Evolutionary conservation across 1,140 invertebrate genomes (phyloP).

Genomic region (Apis dorsata): DNA sequence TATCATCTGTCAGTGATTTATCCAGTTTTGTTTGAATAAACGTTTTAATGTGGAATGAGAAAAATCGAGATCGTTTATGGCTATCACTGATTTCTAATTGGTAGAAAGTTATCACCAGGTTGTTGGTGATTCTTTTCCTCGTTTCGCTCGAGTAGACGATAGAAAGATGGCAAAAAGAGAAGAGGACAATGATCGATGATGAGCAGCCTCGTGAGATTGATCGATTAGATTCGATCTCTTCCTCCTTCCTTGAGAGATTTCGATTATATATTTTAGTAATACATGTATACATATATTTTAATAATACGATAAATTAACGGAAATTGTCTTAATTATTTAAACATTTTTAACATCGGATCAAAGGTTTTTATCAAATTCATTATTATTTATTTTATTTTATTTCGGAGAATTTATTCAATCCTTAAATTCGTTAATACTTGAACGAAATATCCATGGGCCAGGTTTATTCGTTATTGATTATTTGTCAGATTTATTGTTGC

Average conservation of each 20-base stretch:
- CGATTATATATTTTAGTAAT: background rate
- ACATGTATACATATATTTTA: no score
- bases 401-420: background rate
- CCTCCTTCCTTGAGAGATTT: background rate
- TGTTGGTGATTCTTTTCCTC: background rate
- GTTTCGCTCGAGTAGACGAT: background rate
- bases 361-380: no score
- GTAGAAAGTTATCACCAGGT: constrained; percentile 10
- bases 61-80: constrained; percentile 3
- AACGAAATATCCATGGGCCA: background rate
- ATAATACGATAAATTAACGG: background rate
- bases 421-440: background rate
- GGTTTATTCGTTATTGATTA: background rate
- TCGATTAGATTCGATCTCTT: background rate
- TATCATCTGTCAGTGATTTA: no score
- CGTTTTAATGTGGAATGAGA: background rate
- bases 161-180: background rate
- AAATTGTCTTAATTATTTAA: background rate
- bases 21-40: constrained; percentile 6
- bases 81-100: constrained; percentile 28
- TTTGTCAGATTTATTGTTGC: background rate
- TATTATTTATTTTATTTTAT: no score
- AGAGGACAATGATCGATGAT: background rate
- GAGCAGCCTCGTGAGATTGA: background rate
- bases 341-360: no score